Conservation (phyloP, 2,113 vertebrate genomes). For the Lycaon pictus region DNA sequence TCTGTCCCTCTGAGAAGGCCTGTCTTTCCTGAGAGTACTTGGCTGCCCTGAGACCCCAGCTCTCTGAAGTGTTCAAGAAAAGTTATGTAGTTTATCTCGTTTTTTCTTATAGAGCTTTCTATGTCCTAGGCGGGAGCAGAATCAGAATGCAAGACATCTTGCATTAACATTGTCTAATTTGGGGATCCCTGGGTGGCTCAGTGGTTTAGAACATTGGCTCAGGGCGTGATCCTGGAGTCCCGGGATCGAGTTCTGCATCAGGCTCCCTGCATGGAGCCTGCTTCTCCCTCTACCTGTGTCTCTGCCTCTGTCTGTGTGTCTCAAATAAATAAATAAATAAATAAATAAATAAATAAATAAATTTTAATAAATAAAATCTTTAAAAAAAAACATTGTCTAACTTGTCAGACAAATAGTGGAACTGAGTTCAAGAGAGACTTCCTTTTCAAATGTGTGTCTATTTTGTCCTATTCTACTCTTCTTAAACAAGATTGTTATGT, state of each 20-base stretch:
- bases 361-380: too few species aligned
- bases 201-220: too few species aligned
- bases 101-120: neutral
- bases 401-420: neutral
- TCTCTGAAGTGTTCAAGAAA: neutral
- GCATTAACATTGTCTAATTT: neutral
- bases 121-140: neutral
- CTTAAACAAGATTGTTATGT: neutral
- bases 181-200: too few species aligned
- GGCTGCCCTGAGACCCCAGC: neutral
- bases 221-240: too few species aligned
- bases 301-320: too few species aligned
- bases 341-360: too few species aligned
- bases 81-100: neutral
- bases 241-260: too few species aligned
- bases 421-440: slow-evolving; percentile 33
- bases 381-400: neutral
- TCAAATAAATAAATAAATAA: too few species aligned
- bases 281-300: too few species aligned
- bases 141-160: neutral
- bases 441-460: neutral
- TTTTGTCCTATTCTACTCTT: neutral
- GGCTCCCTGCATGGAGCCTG: too few species aligned
- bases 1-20: neutral
- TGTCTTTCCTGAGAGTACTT: neutral